phyloP scores from a whole-genome alignment of 1,140 invertebrate genomes.

The Hyles euphorbiae region DNA sequence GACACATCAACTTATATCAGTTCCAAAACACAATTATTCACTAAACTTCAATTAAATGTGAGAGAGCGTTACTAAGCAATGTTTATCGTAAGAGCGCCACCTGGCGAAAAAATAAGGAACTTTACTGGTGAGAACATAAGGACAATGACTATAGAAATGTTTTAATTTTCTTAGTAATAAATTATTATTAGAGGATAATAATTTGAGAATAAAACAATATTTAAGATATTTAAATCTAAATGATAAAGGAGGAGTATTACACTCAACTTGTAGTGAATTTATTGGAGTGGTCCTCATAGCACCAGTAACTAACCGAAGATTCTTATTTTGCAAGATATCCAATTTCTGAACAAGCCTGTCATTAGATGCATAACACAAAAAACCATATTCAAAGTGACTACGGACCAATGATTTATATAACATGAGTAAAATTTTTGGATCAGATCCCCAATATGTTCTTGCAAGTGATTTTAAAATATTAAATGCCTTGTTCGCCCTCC shows the following conservation, averaged over 20 bases:
- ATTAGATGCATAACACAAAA: not conserved
- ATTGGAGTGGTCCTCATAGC: conserved; percentile 1
- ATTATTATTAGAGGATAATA: not conserved
- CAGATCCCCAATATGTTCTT: not conserved
- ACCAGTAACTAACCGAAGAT: not conserved
- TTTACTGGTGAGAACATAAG: not conserved
- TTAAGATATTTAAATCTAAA: not conserved
- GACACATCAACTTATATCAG: too few relatives aligned
- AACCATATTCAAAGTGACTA: not conserved
- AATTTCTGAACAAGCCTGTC: not conserved
- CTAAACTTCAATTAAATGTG: too few relatives aligned
- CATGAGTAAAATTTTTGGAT: not conserved
- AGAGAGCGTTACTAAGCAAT: too few relatives aligned
- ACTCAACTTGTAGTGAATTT: not conserved
- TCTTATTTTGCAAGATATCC: not conserved
- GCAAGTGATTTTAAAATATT: conserved; percentile 2
- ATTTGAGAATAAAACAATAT: not conserved
- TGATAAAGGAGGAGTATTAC: conserved; percentile 2
- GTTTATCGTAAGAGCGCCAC: too few relatives aligned
- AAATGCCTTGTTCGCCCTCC: not conserved
- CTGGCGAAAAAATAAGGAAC: not conserved
- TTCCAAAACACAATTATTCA: too few relatives aligned
- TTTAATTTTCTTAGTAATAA: not conserved
- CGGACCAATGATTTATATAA: not conserved
- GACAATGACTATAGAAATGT: not conserved